A percentile compares a stretch with the other conserved stretches of the same genome.
Conservation (phyloP, 2,113 vertebrate species). For the Nematolebias whitei region DNA sequence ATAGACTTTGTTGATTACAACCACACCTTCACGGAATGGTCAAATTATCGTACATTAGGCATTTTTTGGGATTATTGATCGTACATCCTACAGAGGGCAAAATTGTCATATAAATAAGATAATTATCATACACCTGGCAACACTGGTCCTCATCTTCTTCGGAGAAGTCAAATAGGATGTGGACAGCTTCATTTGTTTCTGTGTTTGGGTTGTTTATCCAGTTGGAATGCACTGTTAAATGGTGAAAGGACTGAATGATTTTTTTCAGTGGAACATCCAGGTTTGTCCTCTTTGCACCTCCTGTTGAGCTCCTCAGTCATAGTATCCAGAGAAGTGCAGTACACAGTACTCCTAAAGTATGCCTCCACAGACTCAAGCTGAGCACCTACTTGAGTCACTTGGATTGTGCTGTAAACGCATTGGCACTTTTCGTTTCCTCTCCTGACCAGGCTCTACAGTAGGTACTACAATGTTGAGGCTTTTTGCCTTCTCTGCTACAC, state of each 20-base stretch:
- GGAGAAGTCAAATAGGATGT: background rate
- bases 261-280: background rate
- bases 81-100: too few species aligned
- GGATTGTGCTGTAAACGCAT: too few species aligned
- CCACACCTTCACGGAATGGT: too few species aligned
- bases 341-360: background rate
- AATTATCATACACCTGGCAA: too few species aligned
- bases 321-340: background rate
- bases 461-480: background rate
- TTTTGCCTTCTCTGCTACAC: background rate
- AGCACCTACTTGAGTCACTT: too few species aligned
- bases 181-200: background rate
- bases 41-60: too few species aligned
- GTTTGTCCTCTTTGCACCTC: background rate
- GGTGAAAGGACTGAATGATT: background rate
- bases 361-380: background rate
- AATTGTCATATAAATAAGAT: too few species aligned
- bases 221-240: background rate
- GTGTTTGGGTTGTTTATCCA: background rate
- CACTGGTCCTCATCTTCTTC: background rate
- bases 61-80: too few species aligned
- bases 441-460: background rate
- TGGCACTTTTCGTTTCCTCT: constrained; percentile 1
- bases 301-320: constrained; percentile 1
- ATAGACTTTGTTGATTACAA: too few species aligned